Percentiles rank a stretch among this genome's conserved stretches.
Conservation (phyloP, 2,113 vertebrate species). For the Melanostigma gelatinosum region DNA sequence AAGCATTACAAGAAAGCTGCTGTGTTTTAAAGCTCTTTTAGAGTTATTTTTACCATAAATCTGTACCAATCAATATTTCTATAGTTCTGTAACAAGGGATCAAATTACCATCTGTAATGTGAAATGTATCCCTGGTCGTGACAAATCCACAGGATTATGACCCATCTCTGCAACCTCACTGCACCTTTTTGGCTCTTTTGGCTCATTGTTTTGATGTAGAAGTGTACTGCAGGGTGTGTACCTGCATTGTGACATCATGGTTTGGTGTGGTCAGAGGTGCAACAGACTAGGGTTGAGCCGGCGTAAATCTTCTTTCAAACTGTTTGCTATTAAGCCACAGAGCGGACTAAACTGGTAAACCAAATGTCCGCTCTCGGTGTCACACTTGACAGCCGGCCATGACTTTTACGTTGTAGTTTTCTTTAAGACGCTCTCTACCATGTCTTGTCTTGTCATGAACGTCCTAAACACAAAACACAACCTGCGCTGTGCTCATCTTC, state of each 20-base stretch:
- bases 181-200: neutral
- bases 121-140: neutral
- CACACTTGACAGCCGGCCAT: neutral
- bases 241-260: no score
- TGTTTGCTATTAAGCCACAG: neutral
- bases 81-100: neutral
- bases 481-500: neutral
- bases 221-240: no score
- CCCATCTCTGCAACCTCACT: neutral
- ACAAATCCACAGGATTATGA: neutral
- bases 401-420: no score
- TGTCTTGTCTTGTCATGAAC: neutral
- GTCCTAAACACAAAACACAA: neutral
- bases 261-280: no score
- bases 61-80: constrained; percentile 1
- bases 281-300: no score
- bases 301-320: neutral
- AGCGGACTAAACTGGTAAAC: neutral
- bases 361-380: neutral
- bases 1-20: constrained; percentile 17
- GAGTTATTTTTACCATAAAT: neutral
- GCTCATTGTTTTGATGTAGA: no score
- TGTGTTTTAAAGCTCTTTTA: constrained; percentile 2
- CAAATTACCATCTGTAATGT: neutral
- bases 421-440: neutral